A percentile compares a stretch with the other conserved stretches of the same genome.
Conservation (phyloP, 2,113 vertebrate genomes). For the Neogobius melanostomus region DNA sequence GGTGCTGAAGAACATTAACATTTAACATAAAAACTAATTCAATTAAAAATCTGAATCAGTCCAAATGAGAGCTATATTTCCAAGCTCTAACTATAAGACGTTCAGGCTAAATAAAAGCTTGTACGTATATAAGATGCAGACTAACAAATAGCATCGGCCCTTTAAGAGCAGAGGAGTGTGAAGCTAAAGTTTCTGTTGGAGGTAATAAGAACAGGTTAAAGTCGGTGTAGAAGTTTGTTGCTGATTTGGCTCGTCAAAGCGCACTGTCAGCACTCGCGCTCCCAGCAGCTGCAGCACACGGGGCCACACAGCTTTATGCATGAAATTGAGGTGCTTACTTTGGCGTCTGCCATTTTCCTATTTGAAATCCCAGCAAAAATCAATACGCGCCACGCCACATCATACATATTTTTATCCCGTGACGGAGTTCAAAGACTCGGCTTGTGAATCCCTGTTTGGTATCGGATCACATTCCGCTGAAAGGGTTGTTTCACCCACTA, state of each 20-base stretch:
- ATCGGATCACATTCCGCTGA: background rate
- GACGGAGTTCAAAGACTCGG: background rate
- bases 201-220: background rate
- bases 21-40: no score
- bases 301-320: background rate
- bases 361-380: conserved; percentile 9
- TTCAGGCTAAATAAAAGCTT: no score
- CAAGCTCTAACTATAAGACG: no score
- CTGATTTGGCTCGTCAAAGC: conserved; percentile 1
- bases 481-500: background rate
- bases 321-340: conserved; percentile 2
- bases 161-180: background rate
- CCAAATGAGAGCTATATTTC: no score
- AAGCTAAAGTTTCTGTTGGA: background rate
- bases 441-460: background rate
- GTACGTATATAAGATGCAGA: no score
- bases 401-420: conserved; percentile 7
- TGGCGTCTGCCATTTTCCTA: background rate
- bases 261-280: background rate
- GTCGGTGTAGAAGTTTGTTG: conserved; percentile 3
- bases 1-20: no score
- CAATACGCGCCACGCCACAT: conserved; percentile 2
- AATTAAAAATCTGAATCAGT: no score
- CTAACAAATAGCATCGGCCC: no score
- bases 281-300: conserved; percentile 5